Base-by-base conservation (phyloP, 2,888 invertebrate genomes). In the Alviniconcha strummeri region DNA sequence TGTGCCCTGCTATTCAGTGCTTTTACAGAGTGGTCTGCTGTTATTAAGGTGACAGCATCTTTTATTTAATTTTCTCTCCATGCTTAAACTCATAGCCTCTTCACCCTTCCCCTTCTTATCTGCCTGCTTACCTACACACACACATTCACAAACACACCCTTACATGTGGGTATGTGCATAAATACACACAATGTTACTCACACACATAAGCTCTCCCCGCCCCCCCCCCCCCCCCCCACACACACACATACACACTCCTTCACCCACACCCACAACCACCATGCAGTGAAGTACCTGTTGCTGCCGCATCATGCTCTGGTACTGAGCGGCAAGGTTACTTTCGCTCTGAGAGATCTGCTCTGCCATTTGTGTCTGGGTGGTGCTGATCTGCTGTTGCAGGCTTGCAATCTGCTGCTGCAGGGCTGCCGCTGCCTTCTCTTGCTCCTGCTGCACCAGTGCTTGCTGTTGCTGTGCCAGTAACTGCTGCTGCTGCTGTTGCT, bases 311-410 rank as follows among this genome's bases (percentile, higher is more conserved):
- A 95, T 94, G 91, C 97, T 97, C 92, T 97, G 96, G 94, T 98
- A 98, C 93, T 99, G 99, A 83, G 98, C 99, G 90, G 96, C 96
- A 88, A 99, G 95, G 95, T 99, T 99, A 92, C 96, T 96, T 94
- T 99, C 99, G 91, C 98, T 98, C 94, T 99, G 98, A 90, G 96
- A 96, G 87, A 99, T 97, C 95, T 99, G 92, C 77, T 92, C 92
- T 17, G 91, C 90, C 85, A 91, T 89, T 85, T 91, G 87, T 15
- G 88, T 80, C 85, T 90, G 90, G 60, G 85, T 67, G 60, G 82
- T 85, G 56, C 52, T 71, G 8, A 86, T 82, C 71, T 86, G 92
- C 71, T 89, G 98, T 93, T 97, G 96, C 88, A 98, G 95, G 88
- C 96, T 95, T 92, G 96, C 96, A 94, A 98, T 97, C 94, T 98